Evolutionary conservation across 2,113 vertebrate genomes (phyloP).

Genomic region (Sapajus apella): DNA sequence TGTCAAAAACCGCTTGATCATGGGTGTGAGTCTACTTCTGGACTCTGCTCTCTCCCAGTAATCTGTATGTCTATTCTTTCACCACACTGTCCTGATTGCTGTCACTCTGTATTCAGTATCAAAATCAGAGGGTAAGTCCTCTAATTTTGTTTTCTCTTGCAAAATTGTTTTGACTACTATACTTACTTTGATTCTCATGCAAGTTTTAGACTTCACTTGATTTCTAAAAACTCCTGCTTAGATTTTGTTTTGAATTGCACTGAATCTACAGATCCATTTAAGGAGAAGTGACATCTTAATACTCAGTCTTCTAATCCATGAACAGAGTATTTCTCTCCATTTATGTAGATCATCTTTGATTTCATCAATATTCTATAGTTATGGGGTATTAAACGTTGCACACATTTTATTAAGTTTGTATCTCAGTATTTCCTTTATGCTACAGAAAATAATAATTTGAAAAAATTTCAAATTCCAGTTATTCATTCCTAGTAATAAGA

Average conservation of each 20-base stretch:
- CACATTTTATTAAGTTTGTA: not conserved
- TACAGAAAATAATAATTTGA: not conserved
- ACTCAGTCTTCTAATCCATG: not conserved
- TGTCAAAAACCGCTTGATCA: not conserved
- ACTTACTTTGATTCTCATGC: not conserved
- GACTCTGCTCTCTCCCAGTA: not conserved
- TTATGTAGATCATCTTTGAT: not conserved
- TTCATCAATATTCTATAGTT: not conserved
- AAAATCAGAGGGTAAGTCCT: not conserved
- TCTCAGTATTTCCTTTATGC: not conserved
- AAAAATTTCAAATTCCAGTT: not conserved
- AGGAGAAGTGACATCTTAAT: not conserved
- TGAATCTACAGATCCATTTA: not conserved
- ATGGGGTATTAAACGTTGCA: not conserved
- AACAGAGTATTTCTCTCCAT: not conserved
- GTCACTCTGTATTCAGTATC: not conserved
- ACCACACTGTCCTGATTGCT: not conserved
- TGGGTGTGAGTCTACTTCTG: not conserved
- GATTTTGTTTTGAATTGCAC: not conserved
- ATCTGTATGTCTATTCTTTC: not conserved
- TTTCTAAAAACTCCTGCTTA: not conserved
- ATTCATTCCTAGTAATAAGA: not conserved
- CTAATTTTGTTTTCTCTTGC: not conserved
- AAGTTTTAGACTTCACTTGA: not conserved
- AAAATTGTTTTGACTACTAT: not conserved